phyloP scores from a whole-genome alignment of 2,113 vertebrate species.

The Tapirus terrestris region DNA sequence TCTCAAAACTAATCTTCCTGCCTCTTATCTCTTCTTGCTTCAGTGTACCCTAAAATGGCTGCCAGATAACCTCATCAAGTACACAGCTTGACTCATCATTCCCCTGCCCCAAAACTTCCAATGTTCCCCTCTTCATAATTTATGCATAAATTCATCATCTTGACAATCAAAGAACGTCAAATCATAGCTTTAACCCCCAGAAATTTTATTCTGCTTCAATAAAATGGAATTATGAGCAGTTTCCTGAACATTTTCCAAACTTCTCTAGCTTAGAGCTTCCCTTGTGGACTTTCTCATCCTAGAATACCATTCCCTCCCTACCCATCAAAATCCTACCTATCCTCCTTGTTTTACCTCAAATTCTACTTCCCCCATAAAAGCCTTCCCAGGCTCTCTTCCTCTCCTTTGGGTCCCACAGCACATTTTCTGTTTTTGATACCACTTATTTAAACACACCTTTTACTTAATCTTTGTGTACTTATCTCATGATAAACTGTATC shows the following conservation, averaged over 20 bases:
- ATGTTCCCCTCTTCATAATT: not conserved
- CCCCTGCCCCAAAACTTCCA: not conserved
- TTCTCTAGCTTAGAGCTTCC: not conserved
- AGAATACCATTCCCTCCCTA: not conserved
- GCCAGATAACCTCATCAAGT: not conserved
- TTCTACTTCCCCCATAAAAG: not conserved
- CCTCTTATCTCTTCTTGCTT: not conserved
- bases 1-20: not conserved
- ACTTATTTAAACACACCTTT: not conserved
- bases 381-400: not conserved
- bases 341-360: not conserved
- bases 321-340: not conserved
- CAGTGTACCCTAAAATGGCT: not conserved
- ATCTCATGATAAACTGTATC: not conserved
- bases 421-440: not conserved
- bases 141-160: not conserved
- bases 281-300: not conserved
- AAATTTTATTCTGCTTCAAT: not conserved
- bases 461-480: not conserved
- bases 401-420: not conserved
- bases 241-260: not conserved
- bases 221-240: conserved; percentile 1
- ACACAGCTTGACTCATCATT: not conserved
- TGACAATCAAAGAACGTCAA: not conserved
- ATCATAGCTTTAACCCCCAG: not conserved